These are phyloP conservation scores for Cryptocephalus primarius DNA, from an alignment of 2,888 invertebrate genomes.

Conservation along the genomic window DNA sequence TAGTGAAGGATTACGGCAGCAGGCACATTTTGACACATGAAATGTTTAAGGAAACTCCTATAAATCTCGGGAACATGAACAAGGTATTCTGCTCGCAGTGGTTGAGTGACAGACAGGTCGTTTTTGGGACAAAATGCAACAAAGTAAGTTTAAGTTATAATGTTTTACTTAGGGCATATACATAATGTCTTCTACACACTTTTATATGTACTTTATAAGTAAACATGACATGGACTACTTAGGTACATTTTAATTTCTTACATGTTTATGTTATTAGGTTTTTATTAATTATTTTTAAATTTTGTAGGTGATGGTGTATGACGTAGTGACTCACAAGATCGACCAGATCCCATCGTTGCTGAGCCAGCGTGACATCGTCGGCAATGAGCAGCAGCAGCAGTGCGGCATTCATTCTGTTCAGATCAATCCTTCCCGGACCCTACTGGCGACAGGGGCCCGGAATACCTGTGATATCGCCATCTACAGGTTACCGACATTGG, in stretches of 20 bases:
- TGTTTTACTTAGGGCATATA: background rate
- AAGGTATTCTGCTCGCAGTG: constrained; percentile 94
- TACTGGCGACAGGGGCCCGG: constrained; percentile 84
- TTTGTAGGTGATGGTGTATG: constrained; percentile 75
- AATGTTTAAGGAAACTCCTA: constrained; percentile 76
- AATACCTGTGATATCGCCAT: constrained; percentile 90
- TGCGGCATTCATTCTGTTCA: constrained; percentile 91
- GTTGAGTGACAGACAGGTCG: constrained; percentile 89
- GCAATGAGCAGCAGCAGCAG: constrained; percentile 51
- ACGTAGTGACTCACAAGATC: constrained; percentile 74
- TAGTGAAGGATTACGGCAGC: constrained; percentile 71
- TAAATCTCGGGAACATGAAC: constrained; percentile 76
- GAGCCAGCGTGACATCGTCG: constrained; percentile 44
- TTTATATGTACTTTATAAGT: too few relatives aligned
- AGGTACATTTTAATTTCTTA: too few relatives aligned
- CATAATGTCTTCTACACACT: background rate
- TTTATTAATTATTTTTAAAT: background rate
- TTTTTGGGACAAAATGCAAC: constrained; percentile 95
- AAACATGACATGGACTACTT: too few relatives aligned
- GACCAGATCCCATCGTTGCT: constrained; percentile 82
- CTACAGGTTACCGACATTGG: constrained; percentile 82
- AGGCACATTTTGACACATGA: constrained; percentile 83
- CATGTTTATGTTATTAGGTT: too few relatives aligned
- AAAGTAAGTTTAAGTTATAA: constrained; percentile 47
- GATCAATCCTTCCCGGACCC: constrained; percentile 83